Percentiles rank a stretch among this genome's conserved stretches.
Conservation (phyloP, 2,888 invertebrate species). For the Calameuta filiformis region DNA sequence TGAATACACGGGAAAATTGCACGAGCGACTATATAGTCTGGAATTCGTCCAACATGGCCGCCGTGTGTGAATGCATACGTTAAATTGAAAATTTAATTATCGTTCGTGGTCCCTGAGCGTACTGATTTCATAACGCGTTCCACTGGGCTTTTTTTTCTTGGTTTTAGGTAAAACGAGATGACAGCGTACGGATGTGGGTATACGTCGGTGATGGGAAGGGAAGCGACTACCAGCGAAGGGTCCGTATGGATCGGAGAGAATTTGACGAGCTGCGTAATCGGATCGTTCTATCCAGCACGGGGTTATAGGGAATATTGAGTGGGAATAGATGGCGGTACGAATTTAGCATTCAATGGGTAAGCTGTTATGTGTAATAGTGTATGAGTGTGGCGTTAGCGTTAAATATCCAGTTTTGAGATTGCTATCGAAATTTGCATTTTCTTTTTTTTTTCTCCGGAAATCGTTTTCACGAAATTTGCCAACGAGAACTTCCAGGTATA, state of each 20-base stretch:
- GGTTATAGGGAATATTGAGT: not conserved
- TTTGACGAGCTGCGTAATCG: not conserved
- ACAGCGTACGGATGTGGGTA: not conserved
- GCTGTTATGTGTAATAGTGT: not conserved
- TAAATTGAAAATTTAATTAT: not conserved
- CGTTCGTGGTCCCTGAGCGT: not conserved
- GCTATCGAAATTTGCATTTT: not conserved
- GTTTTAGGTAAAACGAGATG: not conserved
- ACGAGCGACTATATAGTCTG: not conserved
- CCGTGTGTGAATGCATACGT: not conserved
- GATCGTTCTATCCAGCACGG: not conserved
- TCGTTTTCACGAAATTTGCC: not conserved
- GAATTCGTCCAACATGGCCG: not conserved
- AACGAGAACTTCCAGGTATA: not conserved
- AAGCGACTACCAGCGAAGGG: not conserved
- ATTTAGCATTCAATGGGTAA: not conserved
- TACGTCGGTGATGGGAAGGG: not conserved
- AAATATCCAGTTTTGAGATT: not conserved
- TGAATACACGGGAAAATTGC: not conserved
- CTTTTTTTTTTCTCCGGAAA: not conserved
- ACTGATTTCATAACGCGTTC: not conserved
- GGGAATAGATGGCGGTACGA: not conserved
- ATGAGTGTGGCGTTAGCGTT: no score
- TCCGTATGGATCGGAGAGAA: not conserved
- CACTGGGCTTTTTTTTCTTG: not conserved